Percentiles rank a stretch among this genome's conserved stretches.
Evolutionary conservation across 2,888 invertebrate genomes (phyloP).

Genomic region (Halocaridina rubra): DNA sequence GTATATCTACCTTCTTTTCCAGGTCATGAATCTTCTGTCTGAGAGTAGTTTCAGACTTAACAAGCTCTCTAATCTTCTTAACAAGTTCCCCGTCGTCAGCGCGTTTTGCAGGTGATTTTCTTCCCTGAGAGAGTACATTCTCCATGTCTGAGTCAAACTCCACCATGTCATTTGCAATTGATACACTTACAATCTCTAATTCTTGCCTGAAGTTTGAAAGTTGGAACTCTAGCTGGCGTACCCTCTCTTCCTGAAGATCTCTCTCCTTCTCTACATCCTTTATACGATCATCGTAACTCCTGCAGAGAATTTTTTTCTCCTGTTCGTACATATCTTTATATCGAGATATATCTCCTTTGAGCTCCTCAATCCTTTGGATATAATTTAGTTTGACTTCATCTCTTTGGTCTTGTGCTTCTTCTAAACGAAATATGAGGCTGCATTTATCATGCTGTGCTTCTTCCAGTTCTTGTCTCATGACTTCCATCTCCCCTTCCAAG

Average conservation of each 20-base stretch:
- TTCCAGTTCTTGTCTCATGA: slow-evolving; percentile 25
- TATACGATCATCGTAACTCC: slow-evolving; percentile 34
- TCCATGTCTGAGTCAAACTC: slow-evolving; percentile 34
- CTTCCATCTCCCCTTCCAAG: slow-evolving; percentile 43
- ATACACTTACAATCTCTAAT: slow-evolving; percentile 43
- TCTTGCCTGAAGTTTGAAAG: slow-evolving; percentile 51
- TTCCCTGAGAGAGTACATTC: neutral
- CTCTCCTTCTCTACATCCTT: slow-evolving; percentile 37
- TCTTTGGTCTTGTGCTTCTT: slow-evolving; percentile 39
- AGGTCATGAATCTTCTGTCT: slow-evolving; percentile 54
- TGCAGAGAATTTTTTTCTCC: slow-evolving; percentile 41
- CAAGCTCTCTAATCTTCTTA: slow-evolving; percentile 46
- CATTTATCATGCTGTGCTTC: slow-evolving; percentile 51
- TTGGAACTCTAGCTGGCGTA: slow-evolving; percentile 40
- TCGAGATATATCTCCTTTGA: slow-evolving; percentile 42
- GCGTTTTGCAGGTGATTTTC: neutral
- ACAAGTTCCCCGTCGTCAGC: slow-evolving; percentile 30
- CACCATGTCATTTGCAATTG: slow-evolving; percentile 40
- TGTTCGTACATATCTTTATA: slow-evolving; percentile 46
- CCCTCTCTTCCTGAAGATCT: slow-evolving; percentile 22
- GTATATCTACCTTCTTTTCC: slow-evolving; percentile 62
- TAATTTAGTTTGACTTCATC: slow-evolving; percentile 35
- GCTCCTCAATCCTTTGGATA: slow-evolving; percentile 37
- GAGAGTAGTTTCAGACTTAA: slow-evolving; percentile 48
- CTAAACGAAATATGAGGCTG: slow-evolving; percentile 42